phyloP scores from a whole-genome alignment of 1,140 invertebrate genomes.

The Micrasema longulum region DNA sequence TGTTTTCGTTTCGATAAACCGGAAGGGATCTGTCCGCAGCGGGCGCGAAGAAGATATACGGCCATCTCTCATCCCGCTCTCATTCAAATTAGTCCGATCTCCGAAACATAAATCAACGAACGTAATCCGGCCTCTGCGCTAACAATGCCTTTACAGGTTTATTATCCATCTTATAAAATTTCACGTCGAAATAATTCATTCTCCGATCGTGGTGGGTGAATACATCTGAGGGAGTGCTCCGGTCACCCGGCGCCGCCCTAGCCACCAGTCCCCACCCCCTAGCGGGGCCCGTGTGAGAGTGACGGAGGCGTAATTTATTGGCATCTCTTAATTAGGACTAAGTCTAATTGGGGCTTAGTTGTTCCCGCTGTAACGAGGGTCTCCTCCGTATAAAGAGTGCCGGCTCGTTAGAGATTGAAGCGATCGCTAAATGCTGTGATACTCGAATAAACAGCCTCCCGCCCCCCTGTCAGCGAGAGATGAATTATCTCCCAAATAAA shows the following conservation, averaged over 20 bases:
- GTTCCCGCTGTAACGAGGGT: conserved; percentile 55
- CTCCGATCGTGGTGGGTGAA: conserved; percentile 48
- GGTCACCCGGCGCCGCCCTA: not conserved
- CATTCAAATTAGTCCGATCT: conserved; percentile 54
- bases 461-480: conserved; percentile 39
- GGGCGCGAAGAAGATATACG: conserved; percentile 35
- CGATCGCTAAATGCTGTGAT: conserved; percentile 52
- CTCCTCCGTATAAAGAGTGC: conserved; percentile 46
- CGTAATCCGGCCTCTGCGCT: conserved; percentile 54
- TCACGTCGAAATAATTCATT: conserved; percentile 55
- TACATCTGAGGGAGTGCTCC: conserved; percentile 8
- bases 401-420: conserved; percentile 49
- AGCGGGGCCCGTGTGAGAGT: conserved; percentile 61
- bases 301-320: conserved; percentile 68
- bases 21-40: conserved; percentile 45
- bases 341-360: conserved; percentile 71
- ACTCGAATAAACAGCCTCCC: conserved; percentile 47
- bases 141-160: conserved; percentile 55
- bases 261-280: conserved; percentile 33
- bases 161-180: conserved; percentile 56
- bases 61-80: conserved; percentile 20
- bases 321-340: conserved; percentile 72
- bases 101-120: conserved; percentile 51
- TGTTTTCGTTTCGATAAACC: conserved; percentile 40
- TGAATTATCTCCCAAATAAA: conserved; percentile 47